These are phyloP conservation scores for Luscinia megarhynchos DNA, from an alignment of 2,797 vertebrate species.

Conservation along the genomic window DNA sequence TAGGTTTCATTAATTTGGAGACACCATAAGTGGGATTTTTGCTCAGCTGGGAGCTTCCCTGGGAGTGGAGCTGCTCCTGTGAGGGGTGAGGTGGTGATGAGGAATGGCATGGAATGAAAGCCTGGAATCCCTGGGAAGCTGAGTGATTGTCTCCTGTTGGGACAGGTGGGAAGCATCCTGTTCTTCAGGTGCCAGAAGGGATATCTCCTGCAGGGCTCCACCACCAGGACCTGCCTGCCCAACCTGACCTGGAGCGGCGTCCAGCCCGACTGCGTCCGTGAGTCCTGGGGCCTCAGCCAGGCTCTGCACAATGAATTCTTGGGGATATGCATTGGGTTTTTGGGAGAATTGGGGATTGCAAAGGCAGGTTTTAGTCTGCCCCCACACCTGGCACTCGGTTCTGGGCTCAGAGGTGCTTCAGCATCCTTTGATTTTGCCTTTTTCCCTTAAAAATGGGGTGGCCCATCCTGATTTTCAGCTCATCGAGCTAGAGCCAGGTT, in stretches of 20 bases:
- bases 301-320: rapidly evolving
- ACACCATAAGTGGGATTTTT: rapidly evolving
- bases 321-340: rapidly evolving
- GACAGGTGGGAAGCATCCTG: conserved; percentile 89
- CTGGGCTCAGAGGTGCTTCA: background rate
- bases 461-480: background rate
- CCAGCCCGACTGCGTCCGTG: conserved; percentile 93
- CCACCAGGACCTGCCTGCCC: conserved; percentile 93
- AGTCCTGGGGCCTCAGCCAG: conserved; percentile 49
- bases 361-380: background rate
- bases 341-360: background rate
- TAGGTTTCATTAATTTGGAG: background rate
- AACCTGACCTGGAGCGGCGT: conserved; percentile 97
- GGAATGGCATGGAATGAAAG: background rate
- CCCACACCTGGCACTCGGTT: no score
- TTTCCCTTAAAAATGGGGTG: background rate
- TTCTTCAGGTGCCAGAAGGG: conserved; percentile 96
- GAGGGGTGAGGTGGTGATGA: background rate
- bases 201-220: conserved; percentile 95
- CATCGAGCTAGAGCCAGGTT: rapidly evolving
- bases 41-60: background rate
- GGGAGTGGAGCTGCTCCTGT: background rate
- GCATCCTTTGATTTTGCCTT: background rate
- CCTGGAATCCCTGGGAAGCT: background rate
- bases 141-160: background rate